Evolutionary conservation across 2,888 invertebrate species (phyloP), one percentile per base, ranked within the genome.

Genomic region (Actias luna): DNA sequence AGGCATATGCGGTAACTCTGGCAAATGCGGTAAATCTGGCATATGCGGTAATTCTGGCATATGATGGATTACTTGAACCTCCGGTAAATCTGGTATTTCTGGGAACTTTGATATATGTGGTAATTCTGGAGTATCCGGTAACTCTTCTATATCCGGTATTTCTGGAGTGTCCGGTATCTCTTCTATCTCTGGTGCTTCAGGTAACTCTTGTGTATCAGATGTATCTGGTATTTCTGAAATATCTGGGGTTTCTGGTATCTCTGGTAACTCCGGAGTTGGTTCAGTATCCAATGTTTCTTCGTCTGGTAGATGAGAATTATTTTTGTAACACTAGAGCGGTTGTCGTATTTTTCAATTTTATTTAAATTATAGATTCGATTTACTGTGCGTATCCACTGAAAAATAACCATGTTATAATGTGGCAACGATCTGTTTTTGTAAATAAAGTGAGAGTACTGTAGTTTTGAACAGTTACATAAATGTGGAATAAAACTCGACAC

Each of bases 271-370:
- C 52, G 64, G 55, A 36, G 73, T 63, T 58, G 81, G 80, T 74
- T 85, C 88, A 70, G 86, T 87, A 72, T 83, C 88, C 84, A 88
- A 88, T 75, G 79, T 77, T 67, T 84, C 88, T 82, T 89, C 89
- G 86, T 89, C 90, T 91, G 88, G 72, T 71, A 69, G 73, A 78
- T 75, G 83, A 85, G 67, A 76, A 70, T 84, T 72, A 63, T 58
- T 70, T 76, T 78, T 80, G 79, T 78, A 69, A 68, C 61, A 73
- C 36, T 72, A 67, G 79, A 76, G 83, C 82, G 88, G 88, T 89
- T 90, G 90, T 89, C 92, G 90, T 91, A 89, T 88, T 90, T 88
- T 82, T 65, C n/a, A 42, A 42, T 7, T 7, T 2, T 1, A n/a
- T n/a, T n/a, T 42, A n/a, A n/a, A n/a, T n/a, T 39, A 7, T 52